A percentile compares a stretch with the other conserved stretches of the same genome.
Conservation (phyloP, 92 coral and sea anemone species). For the Porites rus region DNA sequence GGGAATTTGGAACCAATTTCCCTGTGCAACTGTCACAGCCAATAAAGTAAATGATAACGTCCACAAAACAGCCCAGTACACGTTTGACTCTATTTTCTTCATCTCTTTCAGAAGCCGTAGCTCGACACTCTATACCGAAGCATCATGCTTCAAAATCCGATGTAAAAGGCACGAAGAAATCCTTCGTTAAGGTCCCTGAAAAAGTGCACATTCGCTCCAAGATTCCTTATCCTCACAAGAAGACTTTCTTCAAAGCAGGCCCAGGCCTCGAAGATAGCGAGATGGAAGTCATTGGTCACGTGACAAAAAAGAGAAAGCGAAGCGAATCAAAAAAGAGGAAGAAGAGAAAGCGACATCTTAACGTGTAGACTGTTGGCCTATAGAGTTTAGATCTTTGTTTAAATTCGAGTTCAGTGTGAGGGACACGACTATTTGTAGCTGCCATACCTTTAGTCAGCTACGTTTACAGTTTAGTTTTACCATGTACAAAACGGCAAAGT, state of each 20-base stretch:
- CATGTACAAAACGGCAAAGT: constrained; percentile 19
- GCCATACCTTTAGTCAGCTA: not conserved
- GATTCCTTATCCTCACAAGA: constrained; percentile 60
- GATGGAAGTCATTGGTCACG: constrained; percentile 86
- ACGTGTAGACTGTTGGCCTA: constrained; percentile 4
- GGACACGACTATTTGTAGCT: not conserved
- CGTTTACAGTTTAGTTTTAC: not conserved
- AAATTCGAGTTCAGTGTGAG: not conserved
- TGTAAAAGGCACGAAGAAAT: constrained; percentile 33
- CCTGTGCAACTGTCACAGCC: too few species aligned
- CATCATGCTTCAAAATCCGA: constrained; percentile 6
- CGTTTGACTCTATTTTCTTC: too few species aligned
- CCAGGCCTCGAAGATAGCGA: constrained; percentile 85
- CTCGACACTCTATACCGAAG: constrained; percentile 38
- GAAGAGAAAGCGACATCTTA: constrained; percentile 51
- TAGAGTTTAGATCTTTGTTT: not conserved
- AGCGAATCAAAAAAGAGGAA: constrained; percentile 36
- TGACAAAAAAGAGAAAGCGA: constrained; percentile 72
- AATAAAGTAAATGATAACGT: too few species aligned
- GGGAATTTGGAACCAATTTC: too few species aligned
- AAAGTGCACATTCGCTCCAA: constrained; percentile 52
- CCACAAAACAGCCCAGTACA: too few species aligned
- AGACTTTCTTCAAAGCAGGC: constrained; percentile 66
- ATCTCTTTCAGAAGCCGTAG: constrained; percentile 23
- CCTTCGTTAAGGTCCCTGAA: constrained; percentile 20